Conservation (phyloP, 2,113 vertebrate species). For the Pandion haliaetus region DNA sequence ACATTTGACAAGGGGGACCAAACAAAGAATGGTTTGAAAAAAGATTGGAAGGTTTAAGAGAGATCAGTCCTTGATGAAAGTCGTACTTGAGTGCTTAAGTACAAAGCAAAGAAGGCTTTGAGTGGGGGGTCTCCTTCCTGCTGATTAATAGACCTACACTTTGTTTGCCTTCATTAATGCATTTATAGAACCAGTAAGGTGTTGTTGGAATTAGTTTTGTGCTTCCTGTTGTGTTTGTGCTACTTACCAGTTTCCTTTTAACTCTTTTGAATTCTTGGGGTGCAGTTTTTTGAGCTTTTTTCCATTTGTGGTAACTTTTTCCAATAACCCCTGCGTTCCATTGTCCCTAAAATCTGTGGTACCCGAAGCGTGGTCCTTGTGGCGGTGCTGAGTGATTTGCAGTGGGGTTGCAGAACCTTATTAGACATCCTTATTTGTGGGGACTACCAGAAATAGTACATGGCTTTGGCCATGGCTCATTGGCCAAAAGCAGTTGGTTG, state of each 20-base stretch:
- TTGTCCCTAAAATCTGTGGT: not conserved
- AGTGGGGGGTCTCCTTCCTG: not conserved
- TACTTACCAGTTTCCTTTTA: not conserved
- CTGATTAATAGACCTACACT: not conserved
- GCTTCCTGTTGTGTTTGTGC: not conserved
- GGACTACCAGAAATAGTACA: not conserved
- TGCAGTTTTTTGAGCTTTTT: not conserved
- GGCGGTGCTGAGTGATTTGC: not conserved
- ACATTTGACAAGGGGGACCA: not conserved
- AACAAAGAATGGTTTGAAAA: constrained; percentile 1
- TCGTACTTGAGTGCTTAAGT: constrained; percentile 6
- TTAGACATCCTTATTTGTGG: not conserved
- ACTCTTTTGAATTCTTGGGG: not conserved
- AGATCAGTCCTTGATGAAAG: constrained; percentile 26
- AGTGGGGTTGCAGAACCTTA: not conserved
- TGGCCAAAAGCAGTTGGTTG: not conserved
- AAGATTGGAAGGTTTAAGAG: constrained; percentile 7
- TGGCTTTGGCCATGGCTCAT: not conserved
- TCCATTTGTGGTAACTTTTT: not conserved
- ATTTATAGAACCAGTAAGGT: constrained; percentile 1
- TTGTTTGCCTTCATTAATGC: constrained; percentile 13
- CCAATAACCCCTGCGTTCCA: not conserved
- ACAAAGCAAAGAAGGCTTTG: constrained; percentile 37
- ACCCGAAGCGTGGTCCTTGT: fast-evolving
- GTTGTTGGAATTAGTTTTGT: not conserved